phyloP scores from a whole-genome alignment of 1,140 invertebrate genomes.

The Microplitis mediator region DNA sequence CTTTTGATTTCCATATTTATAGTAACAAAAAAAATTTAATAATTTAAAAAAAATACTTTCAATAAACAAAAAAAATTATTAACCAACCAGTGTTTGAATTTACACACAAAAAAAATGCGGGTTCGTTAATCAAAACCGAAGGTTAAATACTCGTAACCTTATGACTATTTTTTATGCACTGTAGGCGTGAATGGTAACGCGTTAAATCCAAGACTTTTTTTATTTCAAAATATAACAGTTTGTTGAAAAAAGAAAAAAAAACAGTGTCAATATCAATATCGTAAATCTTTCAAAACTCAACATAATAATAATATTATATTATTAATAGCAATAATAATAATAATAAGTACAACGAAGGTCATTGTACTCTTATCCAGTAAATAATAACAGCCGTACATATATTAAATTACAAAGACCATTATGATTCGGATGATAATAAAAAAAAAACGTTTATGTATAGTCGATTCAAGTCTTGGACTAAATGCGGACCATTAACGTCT shows the following conservation, averaged over 20 bases:
- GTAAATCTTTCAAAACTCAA: background rate
- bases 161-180: constrained; percentile 16
- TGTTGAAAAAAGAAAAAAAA: too few species aligned
- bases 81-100: background rate
- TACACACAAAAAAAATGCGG: constrained; percentile 19
- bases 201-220: background rate
- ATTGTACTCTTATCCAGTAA: background rate
- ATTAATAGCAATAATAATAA: too few species aligned
- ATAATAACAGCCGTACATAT: background rate
- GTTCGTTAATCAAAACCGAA: constrained; percentile 25
- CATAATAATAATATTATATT: constrained; percentile 15
- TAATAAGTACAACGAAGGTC: too few species aligned
- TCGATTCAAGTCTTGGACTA: background rate
- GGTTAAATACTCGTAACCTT: constrained; percentile 17
- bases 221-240: background rate
- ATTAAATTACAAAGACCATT: background rate
- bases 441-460: background rate
- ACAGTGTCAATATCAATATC: too few species aligned
- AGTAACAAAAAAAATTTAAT: background rate
- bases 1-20: background rate
- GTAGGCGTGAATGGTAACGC: constrained; percentile 3
- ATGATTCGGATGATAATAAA: background rate
- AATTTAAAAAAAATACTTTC: background rate
- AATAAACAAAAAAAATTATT: constrained; percentile 2
- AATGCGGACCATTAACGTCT: background rate